These are phyloP conservation scores for Pogoniulus pusillus DNA, from an alignment of 2,797 vertebrate species.

Conservation along the genomic window DNA sequence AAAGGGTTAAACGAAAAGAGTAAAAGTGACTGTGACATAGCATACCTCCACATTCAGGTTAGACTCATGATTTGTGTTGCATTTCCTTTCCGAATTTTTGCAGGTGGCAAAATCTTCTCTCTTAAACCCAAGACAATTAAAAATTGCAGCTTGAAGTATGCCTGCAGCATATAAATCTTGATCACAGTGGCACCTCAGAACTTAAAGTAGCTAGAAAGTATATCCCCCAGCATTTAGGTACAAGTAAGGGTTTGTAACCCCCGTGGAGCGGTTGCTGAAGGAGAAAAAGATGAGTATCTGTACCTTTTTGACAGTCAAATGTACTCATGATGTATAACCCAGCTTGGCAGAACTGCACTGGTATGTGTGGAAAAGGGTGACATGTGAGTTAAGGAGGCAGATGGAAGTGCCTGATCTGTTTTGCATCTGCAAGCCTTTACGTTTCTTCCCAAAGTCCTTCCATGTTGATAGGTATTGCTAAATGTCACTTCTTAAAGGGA, in stretches of 20 bases:
- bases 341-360: neutral
- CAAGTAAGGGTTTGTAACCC: neutral
- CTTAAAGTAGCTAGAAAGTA: neutral
- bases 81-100: neutral
- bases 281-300: neutral
- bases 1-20: neutral
- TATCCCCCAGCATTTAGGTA: neutral
- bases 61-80: neutral
- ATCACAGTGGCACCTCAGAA: neutral
- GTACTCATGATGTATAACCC: neutral
- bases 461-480: neutral
- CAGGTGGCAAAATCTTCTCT: neutral
- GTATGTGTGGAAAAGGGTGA: slow-evolving; percentile 23
- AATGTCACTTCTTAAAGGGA: neutral
- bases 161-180: neutral
- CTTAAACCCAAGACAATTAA: neutral
- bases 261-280: neutral
- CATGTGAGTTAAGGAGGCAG: slow-evolving; percentile 37
- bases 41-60: neutral
- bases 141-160: neutral
- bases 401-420: slow-evolving; percentile 32
- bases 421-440: neutral
- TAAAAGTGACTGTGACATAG: neutral
- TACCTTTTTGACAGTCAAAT: neutral
- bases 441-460: slow-evolving; percentile 14